Evolutionary conservation across 2,113 vertebrate species (phyloP), one percentile per base, ranked within the genome.

Genomic region (Chascanopsetta lugubris): DNA sequence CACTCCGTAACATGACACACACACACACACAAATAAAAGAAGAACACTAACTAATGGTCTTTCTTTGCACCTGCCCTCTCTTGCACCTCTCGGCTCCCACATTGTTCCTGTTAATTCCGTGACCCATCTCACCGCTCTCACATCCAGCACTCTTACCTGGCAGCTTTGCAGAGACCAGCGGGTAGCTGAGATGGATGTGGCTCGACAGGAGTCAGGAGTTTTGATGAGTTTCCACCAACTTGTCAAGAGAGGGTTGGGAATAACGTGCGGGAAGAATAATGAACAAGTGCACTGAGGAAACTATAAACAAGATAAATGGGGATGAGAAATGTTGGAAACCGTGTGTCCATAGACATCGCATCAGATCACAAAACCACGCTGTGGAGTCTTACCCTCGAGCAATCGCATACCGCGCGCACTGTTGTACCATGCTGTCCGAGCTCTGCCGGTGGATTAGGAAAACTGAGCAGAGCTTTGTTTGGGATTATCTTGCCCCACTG

Each of bases 171-270:
- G 60, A 61, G 55, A 74, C 65, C 71, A 26, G 15, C 32, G 1
- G 71, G 70, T 61, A 77, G 46, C 47, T 1, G n/a, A 72, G 78
- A 82, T 81, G 63, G 69, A 79, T 74, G 61, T 63, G 48, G 27
- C 69, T 64, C 11, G 54, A 67, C 69, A 65, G 58, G 21, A 79
- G 56, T 49, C 61, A 21, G 61, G 47, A 68, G 69, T 67, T 79
- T 76, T 79, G 56, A 85, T 81, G 60, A 81, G 49, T 75, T 82
- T 74, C 50, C 50, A 68, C 48, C 61, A 45, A 66, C 76, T 62
- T 80, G 60, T 66, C 50, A 65, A 61, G 20, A 22, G 42, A 63
- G 29, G 26, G 22, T 18, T 64, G 43, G 36, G 0, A 32, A 47
- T 46, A 61, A 36, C 15, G 20, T n/a, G 8, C 0, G 1, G 26